Conservation (phyloP, 2,113 vertebrate genomes). For the Trogon melanurus region DNA sequence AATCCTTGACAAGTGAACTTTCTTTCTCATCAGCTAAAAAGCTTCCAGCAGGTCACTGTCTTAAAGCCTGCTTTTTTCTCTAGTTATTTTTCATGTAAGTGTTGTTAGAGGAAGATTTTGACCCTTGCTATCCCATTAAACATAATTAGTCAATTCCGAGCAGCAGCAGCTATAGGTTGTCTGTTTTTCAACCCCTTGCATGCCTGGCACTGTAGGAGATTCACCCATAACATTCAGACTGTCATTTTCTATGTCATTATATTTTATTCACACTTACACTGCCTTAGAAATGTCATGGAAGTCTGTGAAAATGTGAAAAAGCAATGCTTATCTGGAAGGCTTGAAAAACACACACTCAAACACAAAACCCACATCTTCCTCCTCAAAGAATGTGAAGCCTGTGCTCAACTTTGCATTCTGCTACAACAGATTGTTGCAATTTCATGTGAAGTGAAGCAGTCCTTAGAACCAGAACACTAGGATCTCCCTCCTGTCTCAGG, state of each 20-base stretch:
- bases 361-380: not conserved
- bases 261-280: not conserved
- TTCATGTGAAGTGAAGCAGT: not conserved
- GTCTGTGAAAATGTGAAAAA: not conserved
- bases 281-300: not conserved
- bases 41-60: not conserved
- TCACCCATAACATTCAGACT: not conserved
- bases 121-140: not conserved
- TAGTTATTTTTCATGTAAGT: not conserved
- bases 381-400: not conserved
- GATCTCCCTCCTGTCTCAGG: fast-evolving
- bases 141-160: not conserved
- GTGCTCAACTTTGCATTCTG: not conserved
- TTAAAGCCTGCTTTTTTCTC: not conserved
- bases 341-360: not conserved
- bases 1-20: not conserved
- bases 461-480: not conserved
- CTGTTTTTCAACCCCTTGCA: not conserved
- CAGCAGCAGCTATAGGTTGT: not conserved
- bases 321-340: not conserved
- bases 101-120: not conserved
- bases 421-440: not conserved
- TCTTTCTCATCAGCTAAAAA: not conserved
- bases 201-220: not conserved
- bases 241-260: not conserved